Evolutionary conservation across 2,888 invertebrate genomes (phyloP).

Genomic region (Hedychridium roseum): DNA sequence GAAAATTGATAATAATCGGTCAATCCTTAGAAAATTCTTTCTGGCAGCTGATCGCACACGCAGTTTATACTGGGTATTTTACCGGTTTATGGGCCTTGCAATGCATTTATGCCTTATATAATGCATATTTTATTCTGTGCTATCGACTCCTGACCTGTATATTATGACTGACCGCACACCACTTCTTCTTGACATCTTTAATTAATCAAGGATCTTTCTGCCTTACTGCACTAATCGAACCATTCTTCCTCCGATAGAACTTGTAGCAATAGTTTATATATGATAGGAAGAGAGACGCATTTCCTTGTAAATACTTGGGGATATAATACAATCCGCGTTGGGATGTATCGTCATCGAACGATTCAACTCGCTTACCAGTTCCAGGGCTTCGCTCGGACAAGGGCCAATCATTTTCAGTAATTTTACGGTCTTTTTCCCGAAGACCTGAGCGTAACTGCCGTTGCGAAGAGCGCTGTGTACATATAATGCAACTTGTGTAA

Average conservation of each 20-base stretch:
- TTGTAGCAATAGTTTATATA: too few relatives aligned
- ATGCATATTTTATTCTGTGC: constrained; percentile 56
- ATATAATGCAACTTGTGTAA: constrained; percentile 10
- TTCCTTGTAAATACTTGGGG: constrained; percentile 25
- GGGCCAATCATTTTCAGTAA: constrained; percentile 23
- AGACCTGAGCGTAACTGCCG: constrained; percentile 25
- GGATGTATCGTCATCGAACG: constrained; percentile 4
- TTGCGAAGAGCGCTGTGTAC: constrained; percentile 4
- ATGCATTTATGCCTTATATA: constrained; percentile 38
- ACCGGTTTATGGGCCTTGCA: constrained; percentile 33
- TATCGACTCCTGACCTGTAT: constrained; percentile 49
- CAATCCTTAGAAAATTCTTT: too few relatives aligned
- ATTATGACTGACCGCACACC: constrained; percentile 45
- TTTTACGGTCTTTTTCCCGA: constrained; percentile 32
- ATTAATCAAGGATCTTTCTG: constrained; percentile 30
- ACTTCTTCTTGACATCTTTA: constrained; percentile 28
- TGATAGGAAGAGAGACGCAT: not conserved
- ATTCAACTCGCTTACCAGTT: constrained; percentile 7
- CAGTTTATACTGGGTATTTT: constrained; percentile 26
- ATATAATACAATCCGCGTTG: not conserved
- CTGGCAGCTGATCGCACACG: too few relatives aligned
- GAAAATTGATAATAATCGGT: too few relatives aligned
- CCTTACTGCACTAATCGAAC: constrained; percentile 36
- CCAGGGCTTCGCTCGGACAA: too few relatives aligned
- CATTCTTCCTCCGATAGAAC: constrained; percentile 4